Base-by-base conservation (phyloP, 2,888 invertebrate genomes). In the Drosophila phalerata region DNA sequence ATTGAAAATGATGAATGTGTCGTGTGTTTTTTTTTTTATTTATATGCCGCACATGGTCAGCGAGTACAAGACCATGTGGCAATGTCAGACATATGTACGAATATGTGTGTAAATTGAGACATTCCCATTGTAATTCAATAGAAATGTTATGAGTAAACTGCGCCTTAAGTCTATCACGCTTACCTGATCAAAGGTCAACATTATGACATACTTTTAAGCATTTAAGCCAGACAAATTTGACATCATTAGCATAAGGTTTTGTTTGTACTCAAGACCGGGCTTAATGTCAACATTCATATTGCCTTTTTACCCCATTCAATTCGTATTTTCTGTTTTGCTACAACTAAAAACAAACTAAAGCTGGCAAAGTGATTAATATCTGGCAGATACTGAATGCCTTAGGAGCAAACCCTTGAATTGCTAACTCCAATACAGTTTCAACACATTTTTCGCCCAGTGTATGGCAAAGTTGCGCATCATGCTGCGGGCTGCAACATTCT, bases 1-100 rank as follows among this genome's bases (percentile, higher is more conserved):
- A 82, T 85, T 85, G 82, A 77, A 61, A 68, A 84, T 80, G 82
- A 85, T 84, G 83, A 84, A 82, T 85, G 78, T 73, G 74, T 84
- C 42, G 81, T 69, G 81, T 79, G 73, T 71, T 79, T 81, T 71
- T 72, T 79, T 78, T 80, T 71, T 71, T 72, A 81, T 78, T 80
- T 71, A 62, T 71, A 58, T 68, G 60, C 60, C 60, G 48, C 75
- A 73, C 77, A 73, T 76, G 80, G 76, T 48, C 66, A 68, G 48
- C 40, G 28, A 48, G 49, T 34, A 40, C 22, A 49, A 45, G 37
- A 32, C 6, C 32, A 43, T 75, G 76, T 76, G 79, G 69, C 81
- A 82, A 64, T 79, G 83, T 71, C 73, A 71, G 67, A 64, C 72
- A 30, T 57, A 25, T 28, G 28, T 2, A 8, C 6, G 2, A 28